Evolutionary conservation across 2,888 invertebrate species (phyloP), one percentile per base, ranked within the genome.

Genomic region (Entomobrya proxima): DNA sequence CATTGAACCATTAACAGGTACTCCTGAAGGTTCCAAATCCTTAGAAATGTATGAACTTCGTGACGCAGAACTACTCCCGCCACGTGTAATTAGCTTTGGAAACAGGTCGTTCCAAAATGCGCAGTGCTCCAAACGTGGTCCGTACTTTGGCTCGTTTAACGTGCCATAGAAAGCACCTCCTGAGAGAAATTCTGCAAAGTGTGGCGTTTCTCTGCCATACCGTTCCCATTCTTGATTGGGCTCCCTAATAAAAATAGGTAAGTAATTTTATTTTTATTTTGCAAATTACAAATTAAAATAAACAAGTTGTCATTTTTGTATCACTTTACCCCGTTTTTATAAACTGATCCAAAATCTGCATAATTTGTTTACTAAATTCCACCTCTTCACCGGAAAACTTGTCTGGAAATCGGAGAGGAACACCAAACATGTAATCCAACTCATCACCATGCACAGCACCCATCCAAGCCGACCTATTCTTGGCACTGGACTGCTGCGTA

Each of bases 391-490:
- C 2, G 0, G 69, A 61, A 74, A 76, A 84, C 24, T 44, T 64
- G 24, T 50, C 64, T 11, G 82, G 75, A 37, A 21, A 58, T 0
- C 40, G 35, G 0, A 87, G 18, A 0, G 88, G 87, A 6, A 72
- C 76, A 24, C 87, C 88, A 83, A 88, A 88, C 6, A 83, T 50
- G 24, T 69, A 88, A 18, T 88, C 87, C 24, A 87, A 44, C 35
- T 88, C 88, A 37, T 88, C 86, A 13, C 75, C 82, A 50, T 88
- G 88, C 52, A 87, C 78, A 3, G 77, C 75, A 0, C 88, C 88
- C 82, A 85, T 85, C 88, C 88, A 88, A 15, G 75, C 55, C 2
- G 85, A 86, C 9, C 85, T 84, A 37, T 87, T 88, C 5, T 75
- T 27, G 1, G 35, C 35, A 2, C 24, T 37, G 5, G 50, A 52